Evolutionary conservation across 2,797 vertebrate genomes (phyloP).

Genomic region (Poeciliopsis presidionis): DNA sequence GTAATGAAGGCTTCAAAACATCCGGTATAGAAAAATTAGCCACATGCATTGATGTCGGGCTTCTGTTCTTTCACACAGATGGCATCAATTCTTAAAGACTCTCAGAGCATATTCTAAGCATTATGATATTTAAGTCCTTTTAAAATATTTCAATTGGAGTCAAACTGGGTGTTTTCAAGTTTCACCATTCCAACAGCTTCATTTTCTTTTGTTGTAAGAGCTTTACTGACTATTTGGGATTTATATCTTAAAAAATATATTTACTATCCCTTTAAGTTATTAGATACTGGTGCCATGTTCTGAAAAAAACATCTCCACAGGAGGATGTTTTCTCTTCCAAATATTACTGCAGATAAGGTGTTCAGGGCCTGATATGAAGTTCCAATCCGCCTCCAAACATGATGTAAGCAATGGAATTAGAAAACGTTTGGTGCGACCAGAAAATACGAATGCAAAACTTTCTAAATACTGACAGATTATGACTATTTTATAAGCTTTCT

Average conservation of each 20-base stretch:
- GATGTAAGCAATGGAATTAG: background rate
- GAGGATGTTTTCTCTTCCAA: background rate
- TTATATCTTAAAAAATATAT: background rate
- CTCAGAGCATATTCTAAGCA: background rate
- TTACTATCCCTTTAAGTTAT: background rate
- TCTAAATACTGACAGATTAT: background rate
- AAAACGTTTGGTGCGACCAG: background rate
- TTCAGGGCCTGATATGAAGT: background rate
- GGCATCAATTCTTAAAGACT: background rate
- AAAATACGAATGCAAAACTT: background rate
- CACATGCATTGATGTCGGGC: background rate
- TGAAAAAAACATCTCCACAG: background rate
- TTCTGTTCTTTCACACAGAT: background rate
- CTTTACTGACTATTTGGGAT: background rate
- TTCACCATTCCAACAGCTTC: background rate
- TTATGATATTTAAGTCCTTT: background rate
- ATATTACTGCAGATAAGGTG: background rate
- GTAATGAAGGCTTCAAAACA: background rate
- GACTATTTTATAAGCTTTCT: background rate
- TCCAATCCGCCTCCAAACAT: background rate
- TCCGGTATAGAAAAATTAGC: background rate
- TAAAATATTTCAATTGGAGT: background rate
- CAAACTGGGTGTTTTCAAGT: background rate
- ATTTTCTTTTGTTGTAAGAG: background rate
- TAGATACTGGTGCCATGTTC: background rate